phyloP scores from a whole-genome alignment of 35 echinoderm and acorn worm species.

The Apostichopus japonicus region DNA sequence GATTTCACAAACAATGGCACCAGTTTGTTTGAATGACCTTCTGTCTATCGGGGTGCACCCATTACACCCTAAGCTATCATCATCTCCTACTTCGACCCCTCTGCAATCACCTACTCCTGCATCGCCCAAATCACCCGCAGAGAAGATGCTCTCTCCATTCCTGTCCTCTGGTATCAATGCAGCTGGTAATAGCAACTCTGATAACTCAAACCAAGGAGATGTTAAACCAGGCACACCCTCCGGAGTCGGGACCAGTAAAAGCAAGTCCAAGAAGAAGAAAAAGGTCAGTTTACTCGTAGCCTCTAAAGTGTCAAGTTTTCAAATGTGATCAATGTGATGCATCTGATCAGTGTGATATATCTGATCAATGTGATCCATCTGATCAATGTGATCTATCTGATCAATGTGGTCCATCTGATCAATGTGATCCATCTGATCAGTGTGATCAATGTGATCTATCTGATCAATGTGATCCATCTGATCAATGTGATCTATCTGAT shows the following conservation, averaged over 20 bases:
- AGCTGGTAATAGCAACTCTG: conserved; percentile 75
- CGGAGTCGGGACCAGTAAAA: conserved; percentile 48
- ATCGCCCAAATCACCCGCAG: conserved; percentile 79
- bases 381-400: too few relatives aligned
- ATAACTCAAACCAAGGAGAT: conserved; percentile 72
- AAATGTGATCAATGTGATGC: too few relatives aligned
- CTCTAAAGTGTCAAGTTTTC: not conserved
- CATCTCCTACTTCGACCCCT: conserved; percentile 70
- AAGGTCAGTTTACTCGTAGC: conserved; percentile 54
- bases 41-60: conserved; percentile 57
- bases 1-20: conserved; percentile 74
- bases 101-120: conserved; percentile 72
- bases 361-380: too few relatives aligned
- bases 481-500: too few relatives aligned
- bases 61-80: conserved; percentile 36
- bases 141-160: conserved; percentile 86
- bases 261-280: conserved; percentile 93
- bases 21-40: conserved; percentile 75
- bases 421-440: too few relatives aligned
- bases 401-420: too few relatives aligned
- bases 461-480: too few relatives aligned
- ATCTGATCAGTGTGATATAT: too few relatives aligned
- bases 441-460: too few relatives aligned
- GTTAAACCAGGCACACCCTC: conserved; percentile 51
- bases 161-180: conserved; percentile 71